phyloP scores from a whole-genome alignment of 2,113 vertebrate species.

The cat (Felis catus) region F.catus_Fca126_mat1.0 CM031416.1:118391501-118392000 shows the following conservation, averaged over 20 bases:
- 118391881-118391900: conserved; percentile 7
- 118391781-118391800: not conserved
- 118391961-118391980: not conserved
- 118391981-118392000: not conserved
- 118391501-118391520: not conserved
- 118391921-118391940: not conserved
- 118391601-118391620: not conserved
- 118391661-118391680: not conserved
- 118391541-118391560: not conserved
- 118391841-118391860: not conserved
- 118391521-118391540: conserved; percentile 19
- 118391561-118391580: conserved; percentile 13
- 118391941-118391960: not conserved
- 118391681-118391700: not conserved
- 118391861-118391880: not conserved
- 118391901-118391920: not conserved
- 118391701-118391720: not conserved
- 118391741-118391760: not conserved
- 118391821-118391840: conserved; percentile 8
- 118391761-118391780: not conserved
- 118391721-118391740: not conserved
- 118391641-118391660: not conserved
- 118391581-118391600: not conserved
- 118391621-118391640: conserved; percentile 14
- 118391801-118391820: conserved; percentile 17